These are phyloP conservation scores for Pemphigus obesinymphae DNA, from an alignment of 1,140 invertebrate genomes.

Conservation along the genomic window DNA sequence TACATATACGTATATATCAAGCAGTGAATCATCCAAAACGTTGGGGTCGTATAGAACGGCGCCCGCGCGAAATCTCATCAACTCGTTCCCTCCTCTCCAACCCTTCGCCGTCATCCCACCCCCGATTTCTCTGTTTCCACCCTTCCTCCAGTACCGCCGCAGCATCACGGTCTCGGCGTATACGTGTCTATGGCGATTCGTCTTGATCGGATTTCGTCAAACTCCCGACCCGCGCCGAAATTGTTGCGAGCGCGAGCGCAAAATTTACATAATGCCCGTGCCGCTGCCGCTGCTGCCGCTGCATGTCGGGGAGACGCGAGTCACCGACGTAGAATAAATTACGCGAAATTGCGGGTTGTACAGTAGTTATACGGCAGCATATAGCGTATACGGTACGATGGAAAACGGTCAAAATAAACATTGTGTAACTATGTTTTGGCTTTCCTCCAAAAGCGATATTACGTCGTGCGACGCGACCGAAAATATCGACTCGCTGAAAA, in stretches of 20 bases:
- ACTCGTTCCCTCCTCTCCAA: background rate
- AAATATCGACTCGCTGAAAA: background rate
- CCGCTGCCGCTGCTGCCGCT: too few species aligned
- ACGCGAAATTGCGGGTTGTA: background rate
- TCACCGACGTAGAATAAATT: slow-evolving; percentile 18
- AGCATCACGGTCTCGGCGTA: background rate
- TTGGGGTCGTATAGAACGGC: background rate
- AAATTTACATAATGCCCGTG: slow-evolving; percentile 36
- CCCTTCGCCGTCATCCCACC: background rate
- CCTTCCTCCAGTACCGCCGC: background rate
- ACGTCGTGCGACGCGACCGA: background rate
- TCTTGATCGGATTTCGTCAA: slow-evolving; percentile 38
- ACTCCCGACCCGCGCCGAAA: slow-evolving; percentile 1
- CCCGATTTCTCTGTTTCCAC: background rate
- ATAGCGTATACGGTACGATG: background rate
- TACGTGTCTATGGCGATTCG: slow-evolving; percentile 39
- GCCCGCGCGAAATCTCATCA: slow-evolving; percentile 23
- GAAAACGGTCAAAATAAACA: slow-evolving; percentile 18
- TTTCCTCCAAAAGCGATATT: background rate
- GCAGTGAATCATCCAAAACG: slow-evolving; percentile 13
- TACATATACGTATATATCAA: background rate
- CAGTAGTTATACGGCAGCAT: background rate
- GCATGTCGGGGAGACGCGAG: background rate
- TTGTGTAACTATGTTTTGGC: slow-evolving; percentile 19
- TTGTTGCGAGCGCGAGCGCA: background rate